Evolutionary conservation across 2,888 invertebrate species (phyloP).

Genomic region (Blera fallax): DNA sequence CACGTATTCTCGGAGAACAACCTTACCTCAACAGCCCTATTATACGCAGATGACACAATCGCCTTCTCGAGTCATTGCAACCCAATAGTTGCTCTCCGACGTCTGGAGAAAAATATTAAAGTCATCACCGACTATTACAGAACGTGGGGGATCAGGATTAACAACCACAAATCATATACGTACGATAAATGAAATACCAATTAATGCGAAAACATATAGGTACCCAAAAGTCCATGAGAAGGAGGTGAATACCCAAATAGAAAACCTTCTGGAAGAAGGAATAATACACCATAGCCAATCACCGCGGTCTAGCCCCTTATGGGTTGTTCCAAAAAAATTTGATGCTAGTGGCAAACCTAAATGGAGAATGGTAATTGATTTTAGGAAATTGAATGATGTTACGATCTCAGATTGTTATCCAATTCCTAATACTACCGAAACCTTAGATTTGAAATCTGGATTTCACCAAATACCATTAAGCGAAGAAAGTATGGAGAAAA

Average conservation of each 20-base stretch:
- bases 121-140: too few relatives aligned
- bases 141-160: constrained; percentile 6
- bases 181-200: not conserved
- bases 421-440: not conserved
- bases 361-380: too few relatives aligned
- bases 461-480: not conserved
- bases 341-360: not conserved
- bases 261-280: not conserved
- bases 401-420: not conserved
- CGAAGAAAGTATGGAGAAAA: not conserved
- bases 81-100: too few relatives aligned
- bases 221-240: not conserved
- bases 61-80: too few relatives aligned
- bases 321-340: not conserved
- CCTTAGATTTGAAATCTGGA: not conserved
- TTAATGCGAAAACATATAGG: not conserved
- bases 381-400: not conserved
- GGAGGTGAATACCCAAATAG: not conserved
- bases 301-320: not conserved
- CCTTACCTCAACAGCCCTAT: not conserved
- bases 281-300: not conserved
- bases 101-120: too few relatives aligned
- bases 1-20: not conserved
- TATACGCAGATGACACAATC: constrained; percentile 21
- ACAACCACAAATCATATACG: not conserved